Evolutionary conservation across 1,140 invertebrate genomes (phyloP).

Genomic region (Drosophila melanica): DNA sequence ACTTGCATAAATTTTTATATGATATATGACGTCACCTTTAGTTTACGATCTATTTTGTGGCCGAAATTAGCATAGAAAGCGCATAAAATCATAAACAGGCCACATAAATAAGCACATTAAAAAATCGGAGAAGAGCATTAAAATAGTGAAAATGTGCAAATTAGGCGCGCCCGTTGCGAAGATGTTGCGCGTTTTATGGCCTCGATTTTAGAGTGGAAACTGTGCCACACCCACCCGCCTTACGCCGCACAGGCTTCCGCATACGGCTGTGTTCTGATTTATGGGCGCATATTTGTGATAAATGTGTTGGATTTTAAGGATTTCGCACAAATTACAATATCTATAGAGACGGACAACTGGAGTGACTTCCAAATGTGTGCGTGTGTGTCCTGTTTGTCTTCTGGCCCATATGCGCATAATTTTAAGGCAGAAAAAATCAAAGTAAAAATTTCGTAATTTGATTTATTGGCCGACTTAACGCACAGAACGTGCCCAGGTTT

Average conservation of each 20-base stretch:
- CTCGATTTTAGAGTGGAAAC: constrained; percentile 58
- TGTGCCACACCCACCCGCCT: constrained; percentile 29
- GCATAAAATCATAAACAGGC: constrained; percentile 79
- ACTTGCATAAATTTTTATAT: constrained; percentile 40
- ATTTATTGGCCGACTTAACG: constrained; percentile 77
- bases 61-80: constrained; percentile 72
- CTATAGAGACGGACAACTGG: constrained; percentile 6
- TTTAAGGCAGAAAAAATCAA: constrained; percentile 41
- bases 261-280: constrained; percentile 63
- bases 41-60: constrained; percentile 36
- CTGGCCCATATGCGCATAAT: constrained; percentile 73
- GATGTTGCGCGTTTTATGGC: constrained; percentile 58
- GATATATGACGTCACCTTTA: constrained; percentile 78
- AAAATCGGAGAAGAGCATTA: constrained; percentile 61
- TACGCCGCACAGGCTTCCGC: constrained; percentile 3
- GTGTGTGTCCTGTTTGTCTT: constrained; percentile 8
- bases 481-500: constrained; percentile 48
- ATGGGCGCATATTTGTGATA: constrained; percentile 72
- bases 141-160: constrained; percentile 84
- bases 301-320: constrained; percentile 72
- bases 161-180: constrained; percentile 64
- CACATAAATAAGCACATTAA: constrained; percentile 74
- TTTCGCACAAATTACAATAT: constrained; percentile 78
- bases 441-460: constrained; percentile 69
- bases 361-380: constrained; percentile 10